Evolutionary conservation across 2,113 vertebrate genomes (phyloP), one percentile per base, ranked within the genome.

Genomic region (Scatophagus argus): DNA sequence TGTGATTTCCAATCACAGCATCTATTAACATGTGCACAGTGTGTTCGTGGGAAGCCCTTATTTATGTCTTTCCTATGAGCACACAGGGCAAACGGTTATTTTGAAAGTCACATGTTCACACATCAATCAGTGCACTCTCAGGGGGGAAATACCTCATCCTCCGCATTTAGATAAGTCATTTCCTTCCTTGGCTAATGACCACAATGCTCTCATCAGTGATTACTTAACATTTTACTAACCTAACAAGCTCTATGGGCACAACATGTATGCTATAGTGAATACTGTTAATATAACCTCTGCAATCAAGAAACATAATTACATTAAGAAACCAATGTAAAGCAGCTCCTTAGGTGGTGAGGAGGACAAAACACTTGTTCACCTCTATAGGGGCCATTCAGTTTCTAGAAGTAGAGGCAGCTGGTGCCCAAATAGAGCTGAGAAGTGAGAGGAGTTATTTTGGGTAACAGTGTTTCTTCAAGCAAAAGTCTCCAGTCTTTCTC

Each of bases 101-200:
- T 59, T 74, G 51, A 71, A 52, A 79, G 74, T 77, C 70, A 58
- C 80, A 27, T 77, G 64, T 69, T 66, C 44, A 47, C 25, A 41
- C 58, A 70, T 77, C 77, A 65, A 73, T 82, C 79, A 71, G 41
- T 31, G 56, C 7, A 8, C 66, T 79, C 83, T 79, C 82, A 5
- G 34, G 73, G 21, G 74, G 85, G 66, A 65, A 74, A 78, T 43
- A 55, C 63, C 56, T 62, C 32, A 39, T 69, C 44, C 13, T 49
- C 67, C 67, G 54, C 38, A 66, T 79, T 66, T 70, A 72, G 52
- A 77, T 60, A 73, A 72, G 32, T 29, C 27, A 64, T 81, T 89
- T 90, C 83, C 90, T 79, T 46, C 60, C 54, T 34, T 51, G 67
- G 74, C 64, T 32, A 1, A 61, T 7, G 21, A 52, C 70, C 71